Conservation (phyloP, 2,113 vertebrate species). For the Nesoenas mayeri region DNA sequence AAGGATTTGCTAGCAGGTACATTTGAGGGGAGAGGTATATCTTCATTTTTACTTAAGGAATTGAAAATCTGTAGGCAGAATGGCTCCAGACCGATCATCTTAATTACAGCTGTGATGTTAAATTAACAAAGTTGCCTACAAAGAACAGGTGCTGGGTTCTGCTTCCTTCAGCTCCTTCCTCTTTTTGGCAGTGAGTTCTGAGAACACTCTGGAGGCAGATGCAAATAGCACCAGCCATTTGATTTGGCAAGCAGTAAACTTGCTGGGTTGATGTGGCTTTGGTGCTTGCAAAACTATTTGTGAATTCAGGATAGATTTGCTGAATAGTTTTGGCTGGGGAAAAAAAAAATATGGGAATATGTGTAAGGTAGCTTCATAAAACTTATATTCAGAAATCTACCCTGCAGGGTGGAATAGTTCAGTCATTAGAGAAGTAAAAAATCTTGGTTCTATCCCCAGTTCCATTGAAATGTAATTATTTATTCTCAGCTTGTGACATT, state of each 20-base stretch:
- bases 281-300: background rate
- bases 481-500: background rate
- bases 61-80: background rate
- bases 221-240: background rate
- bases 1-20: background rate
- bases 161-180: background rate
- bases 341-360: background rate
- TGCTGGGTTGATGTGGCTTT: background rate
- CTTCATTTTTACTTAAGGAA: background rate
- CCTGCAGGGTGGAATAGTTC: background rate
- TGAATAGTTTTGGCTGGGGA: background rate
- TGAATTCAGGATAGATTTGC: background rate
- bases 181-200: background rate
- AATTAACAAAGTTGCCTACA: background rate
- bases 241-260: slow-evolving; percentile 11
- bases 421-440: background rate
- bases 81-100: background rate
- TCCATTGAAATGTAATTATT: background rate
- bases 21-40: background rate
- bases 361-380: background rate
- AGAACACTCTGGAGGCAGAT: background rate
- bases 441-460: background rate
- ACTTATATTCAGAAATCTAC: background rate
- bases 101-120: background rate
- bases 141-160: background rate